These are phyloP conservation scores for Cylas formicarius DNA, from an alignment of 1,140 invertebrate genomes.

Conservation along the genomic window DNA sequence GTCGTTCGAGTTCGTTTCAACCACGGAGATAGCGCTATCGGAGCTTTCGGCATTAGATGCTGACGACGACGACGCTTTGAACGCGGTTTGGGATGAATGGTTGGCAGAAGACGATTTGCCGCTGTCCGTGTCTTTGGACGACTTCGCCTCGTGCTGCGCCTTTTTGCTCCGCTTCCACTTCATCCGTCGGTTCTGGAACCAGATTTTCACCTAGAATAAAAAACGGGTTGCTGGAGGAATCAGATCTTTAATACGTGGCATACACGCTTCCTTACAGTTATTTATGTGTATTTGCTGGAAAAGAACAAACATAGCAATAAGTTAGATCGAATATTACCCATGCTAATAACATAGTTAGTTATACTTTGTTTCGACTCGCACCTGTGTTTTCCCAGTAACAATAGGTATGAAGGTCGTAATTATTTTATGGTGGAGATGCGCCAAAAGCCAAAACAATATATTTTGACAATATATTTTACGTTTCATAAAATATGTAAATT, in stretches of 20 bases:
- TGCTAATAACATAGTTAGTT: no score
- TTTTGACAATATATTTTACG: no score
- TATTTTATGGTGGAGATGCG: no score
- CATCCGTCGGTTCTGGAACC: slow-evolving; percentile 94
- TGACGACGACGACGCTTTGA: slow-evolving; percentile 18
- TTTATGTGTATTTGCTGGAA: no score
- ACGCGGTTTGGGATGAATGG: slow-evolving; percentile 11
- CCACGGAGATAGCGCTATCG: slow-evolving; percentile 4
- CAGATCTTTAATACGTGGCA: neutral
- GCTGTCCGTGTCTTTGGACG: slow-evolving; percentile 24
- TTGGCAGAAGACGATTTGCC: slow-evolving; percentile 15
- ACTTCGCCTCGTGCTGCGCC: slow-evolving; percentile 70
- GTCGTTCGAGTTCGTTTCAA: slow-evolving; percentile 14
- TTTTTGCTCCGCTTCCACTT: slow-evolving; percentile 95
- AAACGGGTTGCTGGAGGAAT: neutral
- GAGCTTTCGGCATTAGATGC: slow-evolving; percentile 16
- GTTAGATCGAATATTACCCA: no score
- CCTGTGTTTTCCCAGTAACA: no score
- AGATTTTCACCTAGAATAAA: slow-evolving; percentile 79
- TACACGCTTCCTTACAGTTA: no score
- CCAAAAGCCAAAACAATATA: no score
- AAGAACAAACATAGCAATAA: no score
- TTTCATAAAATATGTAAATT: no score
- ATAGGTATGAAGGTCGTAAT: no score
- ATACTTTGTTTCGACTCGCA: no score